Evolutionary conservation across 2,797 vertebrate species (phyloP), one percentile per base, ranked within the genome.

Genomic region (Loriculus beryllinus): DNA sequence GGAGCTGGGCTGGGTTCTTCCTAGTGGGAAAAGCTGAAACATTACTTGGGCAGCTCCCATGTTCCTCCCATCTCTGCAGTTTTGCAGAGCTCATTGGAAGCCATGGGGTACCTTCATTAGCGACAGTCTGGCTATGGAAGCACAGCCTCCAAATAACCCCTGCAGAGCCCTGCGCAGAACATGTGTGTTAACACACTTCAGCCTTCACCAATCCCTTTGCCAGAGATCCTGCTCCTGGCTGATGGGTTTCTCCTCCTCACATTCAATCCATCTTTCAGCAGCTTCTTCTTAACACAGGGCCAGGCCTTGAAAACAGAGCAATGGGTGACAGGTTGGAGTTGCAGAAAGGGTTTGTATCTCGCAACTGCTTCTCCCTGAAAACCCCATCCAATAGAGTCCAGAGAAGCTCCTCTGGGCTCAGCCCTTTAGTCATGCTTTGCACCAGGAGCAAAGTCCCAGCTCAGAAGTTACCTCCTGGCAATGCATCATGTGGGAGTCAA

Each of bases 381-480:
- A 9, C 11, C 35, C 57, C 6, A 5, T 3, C 9, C 25, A 5
- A 15, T 6, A 10, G 52, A 28, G 37, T 40, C 54, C 4, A 1
- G 37, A 19, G 43, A 45, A 25, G 7, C 39, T n/a, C 16, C n/a
- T 40, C 26, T 26, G 37, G 35, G 43, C 35, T 75, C 60, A 75
- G 6, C 21, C 16, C 51, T 35, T 65, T 6, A 4, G 10, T 26
- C 3, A 3, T 39, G n/a, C 28, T 57, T n/a, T 37, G 75, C 4
- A 3, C 49, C 8, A 1, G 51, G 39, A 74, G 28, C 14, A 11
- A 43, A 51, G 39, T 21, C 28, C 21, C 16, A 31, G 51, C 47
- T 54, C 40, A 14, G 22, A 54, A 54, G 21, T 31, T 40, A 21
- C 5, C 33, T 31, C 3, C 33, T 13, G 35, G 54, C 40, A 62